phyloP scores from a whole-genome alignment of 30 jellyfish, hydroid and myxozoan genomes.

The Hydractinia symbiolongicarpus region DNA sequence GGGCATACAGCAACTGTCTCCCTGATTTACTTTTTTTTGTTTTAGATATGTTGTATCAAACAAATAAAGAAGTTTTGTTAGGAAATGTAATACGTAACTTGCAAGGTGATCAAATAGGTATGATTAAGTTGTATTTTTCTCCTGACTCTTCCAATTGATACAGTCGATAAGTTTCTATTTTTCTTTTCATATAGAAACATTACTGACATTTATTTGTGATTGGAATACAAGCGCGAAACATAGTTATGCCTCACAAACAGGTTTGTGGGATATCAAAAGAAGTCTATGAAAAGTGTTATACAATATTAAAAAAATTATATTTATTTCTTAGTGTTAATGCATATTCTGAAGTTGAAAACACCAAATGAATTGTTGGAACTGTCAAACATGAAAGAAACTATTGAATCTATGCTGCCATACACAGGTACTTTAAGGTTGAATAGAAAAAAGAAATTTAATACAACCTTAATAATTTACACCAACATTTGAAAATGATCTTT shows the following conservation, averaged over 20 bases:
- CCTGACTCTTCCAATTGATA: no score
- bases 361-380: slow-evolving; percentile 45
- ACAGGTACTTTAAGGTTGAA: slow-evolving; percentile 33
- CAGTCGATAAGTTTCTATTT: no score
- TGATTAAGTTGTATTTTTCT: not conserved
- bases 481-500: no score
- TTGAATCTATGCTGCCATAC: slow-evolving; percentile 65
- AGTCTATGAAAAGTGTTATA: not conserved
- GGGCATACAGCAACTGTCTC: no score
- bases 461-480: no score
- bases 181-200: slow-evolving; percentile 18
- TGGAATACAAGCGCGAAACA: slow-evolving; percentile 81
- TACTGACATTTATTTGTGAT: slow-evolving; percentile 54
- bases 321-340: slow-evolving; percentile 37
- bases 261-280: slow-evolving; percentile 6
- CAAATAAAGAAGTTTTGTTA: slow-evolving; percentile 11
- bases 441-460: no score
- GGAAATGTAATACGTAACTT: slow-evolving; percentile 23
- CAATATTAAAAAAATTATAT: not conserved
- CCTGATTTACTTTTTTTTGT: not conserved
- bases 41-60: slow-evolving; percentile 37
- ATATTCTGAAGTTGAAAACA: slow-evolving; percentile 32
- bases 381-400: slow-evolving; percentile 47
- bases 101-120: slow-evolving; percentile 56
- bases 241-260: slow-evolving; percentile 55